Base-by-base conservation (phyloP, 2,113 vertebrate genomes). In the Toxostoma redivivum region DNA sequence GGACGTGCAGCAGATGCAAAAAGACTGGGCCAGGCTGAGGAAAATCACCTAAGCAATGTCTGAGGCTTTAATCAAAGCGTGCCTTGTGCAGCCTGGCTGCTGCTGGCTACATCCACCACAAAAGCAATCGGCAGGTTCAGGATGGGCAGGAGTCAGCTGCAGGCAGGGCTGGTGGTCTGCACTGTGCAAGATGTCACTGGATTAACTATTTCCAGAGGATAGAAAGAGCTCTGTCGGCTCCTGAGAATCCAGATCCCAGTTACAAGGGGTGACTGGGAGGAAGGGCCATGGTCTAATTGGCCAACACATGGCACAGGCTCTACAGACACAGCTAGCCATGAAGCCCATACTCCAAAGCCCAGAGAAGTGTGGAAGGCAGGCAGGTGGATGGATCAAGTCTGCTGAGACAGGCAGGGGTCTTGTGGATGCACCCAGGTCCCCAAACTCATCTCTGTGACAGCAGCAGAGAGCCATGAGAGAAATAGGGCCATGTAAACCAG, bases 221-320 rank as follows among this genome's bases (percentile, higher is more conserved):
- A 53, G 53, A 47, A 87, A 79, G 56, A 71, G 48, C 45, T 76
- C 33, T 1, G 1, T 30, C 0, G 0, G 28, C 35, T 66, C n/a
- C 74, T 16, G 31, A 10, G 5, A 54, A 53, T 14, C 15, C 62
- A 90, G 35, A 56, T 38, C 44, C 38, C 51, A 66, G 57, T 58
- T 56, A 72, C 11, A 30, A 16, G 5, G n/a, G 19, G 18, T 65
- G 81, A 73, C n/a, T 30, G n/a, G 27, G 40, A 87, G 30, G 40
- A 23, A 58, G 23, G 35, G 18, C 33, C 5, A 1, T 76, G 25
- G 9, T 60, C 16, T 17, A 54, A 20, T 3, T 14, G 25, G 47
- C 56, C 30, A 74, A 21, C 37, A 66, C 48, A 47, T 7, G 4
- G 37, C 44, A 38, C 16, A 67, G 57, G 44, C 57, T 67, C 38